Percentiles rank a stretch among this genome's conserved stretches.
Conservation (phyloP, 1,140 invertebrate genomes). For the Aphaenogaster rudis region DNA sequence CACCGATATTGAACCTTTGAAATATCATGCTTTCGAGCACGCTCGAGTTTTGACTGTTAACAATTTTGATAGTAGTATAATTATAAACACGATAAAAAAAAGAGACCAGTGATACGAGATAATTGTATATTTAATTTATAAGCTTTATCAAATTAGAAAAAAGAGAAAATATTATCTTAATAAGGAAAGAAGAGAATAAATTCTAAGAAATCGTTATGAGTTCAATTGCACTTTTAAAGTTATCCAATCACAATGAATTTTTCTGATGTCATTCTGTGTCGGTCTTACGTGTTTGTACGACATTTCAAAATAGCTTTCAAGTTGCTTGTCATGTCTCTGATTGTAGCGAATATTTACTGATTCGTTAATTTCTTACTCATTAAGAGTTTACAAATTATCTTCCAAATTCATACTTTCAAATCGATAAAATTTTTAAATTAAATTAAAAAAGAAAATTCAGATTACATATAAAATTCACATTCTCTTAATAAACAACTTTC, state of each 20-base stretch:
- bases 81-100: conserved; percentile 18
- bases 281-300: not conserved
- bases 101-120: not conserved
- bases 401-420: not conserved
- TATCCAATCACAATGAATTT: conserved; percentile 4
- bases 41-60: not conserved
- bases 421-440: conserved; percentile 18
- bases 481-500: not conserved
- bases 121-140: conserved; percentile 23
- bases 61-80: conserved; percentile 26
- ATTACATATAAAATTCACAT: not conserved
- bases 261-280: conserved; percentile 8
- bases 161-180: not conserved
- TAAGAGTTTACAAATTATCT: not conserved
- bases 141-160: not conserved
- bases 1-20: conserved; percentile 22
- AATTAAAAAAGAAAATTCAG: not conserved
- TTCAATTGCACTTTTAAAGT: not conserved
- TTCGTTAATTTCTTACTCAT: not conserved
- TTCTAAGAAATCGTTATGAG: not conserved
- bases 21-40: conserved; percentile 16
- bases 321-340: conserved; percentile 12
- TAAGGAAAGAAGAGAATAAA: not conserved
- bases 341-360: conserved; percentile 31
- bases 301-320: conserved; percentile 11